These are phyloP conservation scores for Luehdorfia chinensis DNA, from an alignment of 1,140 invertebrate genomes.

Conservation along the genomic window DNA sequence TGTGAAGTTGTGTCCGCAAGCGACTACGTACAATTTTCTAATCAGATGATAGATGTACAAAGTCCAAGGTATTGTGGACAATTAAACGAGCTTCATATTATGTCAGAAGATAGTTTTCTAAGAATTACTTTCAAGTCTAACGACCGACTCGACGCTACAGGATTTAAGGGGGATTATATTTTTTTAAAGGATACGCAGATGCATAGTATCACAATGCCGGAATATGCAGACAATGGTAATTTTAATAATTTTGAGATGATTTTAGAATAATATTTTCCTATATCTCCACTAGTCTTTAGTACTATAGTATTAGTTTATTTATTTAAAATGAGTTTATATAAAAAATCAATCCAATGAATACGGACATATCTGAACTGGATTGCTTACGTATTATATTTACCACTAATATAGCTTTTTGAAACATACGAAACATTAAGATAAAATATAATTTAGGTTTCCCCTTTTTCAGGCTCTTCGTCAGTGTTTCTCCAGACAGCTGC, in stretches of 20 bases:
- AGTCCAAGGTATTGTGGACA: conserved; percentile 91
- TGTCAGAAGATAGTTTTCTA: conserved; percentile 94
- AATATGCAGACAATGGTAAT: conserved; percentile 42
- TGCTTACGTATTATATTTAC: no score
- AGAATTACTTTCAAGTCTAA: conserved; percentile 95
- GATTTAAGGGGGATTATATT: conserved; percentile 93
- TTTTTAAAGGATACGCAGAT: conserved; percentile 79
- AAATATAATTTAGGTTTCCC: no score
- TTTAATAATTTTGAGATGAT: conserved; percentile 2
- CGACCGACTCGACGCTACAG: conserved; percentile 93
- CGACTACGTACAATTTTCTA: conserved; percentile 96
- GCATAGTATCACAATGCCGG: conserved; percentile 59
- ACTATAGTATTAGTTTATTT: background rate
- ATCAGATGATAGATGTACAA: conserved; percentile 91
- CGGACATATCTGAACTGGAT: no score
- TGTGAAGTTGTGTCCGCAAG: conserved; percentile 91
- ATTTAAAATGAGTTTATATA: background rate
- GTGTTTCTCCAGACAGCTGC: no score
- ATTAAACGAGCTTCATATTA: conserved; percentile 84
- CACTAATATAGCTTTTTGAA: no score
- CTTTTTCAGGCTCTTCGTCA: no score
- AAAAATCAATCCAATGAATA: no score
- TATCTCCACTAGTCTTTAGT: no score
- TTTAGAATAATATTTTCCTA: background rate
- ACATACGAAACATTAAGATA: no score